Evolutionary conservation across 2,888 invertebrate genomes (phyloP), one percentile per base, ranked within the genome.

Genomic region (Spisula subtruncata): DNA sequence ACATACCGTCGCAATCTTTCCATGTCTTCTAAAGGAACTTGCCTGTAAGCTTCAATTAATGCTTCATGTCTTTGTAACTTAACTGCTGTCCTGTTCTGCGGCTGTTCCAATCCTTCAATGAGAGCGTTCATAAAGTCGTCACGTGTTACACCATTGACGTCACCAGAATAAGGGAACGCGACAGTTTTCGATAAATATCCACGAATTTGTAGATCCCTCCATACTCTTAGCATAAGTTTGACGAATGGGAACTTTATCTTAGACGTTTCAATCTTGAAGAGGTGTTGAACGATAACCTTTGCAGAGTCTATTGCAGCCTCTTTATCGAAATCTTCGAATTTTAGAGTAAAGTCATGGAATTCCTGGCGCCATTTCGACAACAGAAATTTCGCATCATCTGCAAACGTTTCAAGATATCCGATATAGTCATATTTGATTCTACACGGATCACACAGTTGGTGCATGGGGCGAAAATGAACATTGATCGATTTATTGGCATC

Each of bases 21-120:
- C 83, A 94, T 84, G 35, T 93, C 91, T 4, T 86, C 85, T 20
- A 83, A 29, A 14, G 93, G 87, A 5, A 95, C 88, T 2, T 82
- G 80, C 12, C 92, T 88, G 81, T 91, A 95, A 0, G 95, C 94
- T 71, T 94, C 93, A 12, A 92, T 66, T 18, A 94, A 82, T 1
- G 94, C 94, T 41, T 94, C 94, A 6, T 46, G 75, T 81, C 93
- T 91, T 71, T 95, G 94, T 20, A 71, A 41, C 54, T 92, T 93
- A 0, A 94, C 54, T 41, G 79, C 83, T 2, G 83, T 83, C 16
- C 75, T 86, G 32, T 93, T 88, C 2, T 88, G 83, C 12, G 81
- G 86, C 10, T 51, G 60, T 10, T 86, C 71, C 12, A 93, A 80
- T 8, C 89, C 91, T 4, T 90, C 29, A 35, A 82, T 75, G 1